Evolutionary conservation across 2,888 invertebrate genomes (phyloP), one percentile per base, ranked within the genome.

Genomic region (Mycalesis mineus): DNA sequence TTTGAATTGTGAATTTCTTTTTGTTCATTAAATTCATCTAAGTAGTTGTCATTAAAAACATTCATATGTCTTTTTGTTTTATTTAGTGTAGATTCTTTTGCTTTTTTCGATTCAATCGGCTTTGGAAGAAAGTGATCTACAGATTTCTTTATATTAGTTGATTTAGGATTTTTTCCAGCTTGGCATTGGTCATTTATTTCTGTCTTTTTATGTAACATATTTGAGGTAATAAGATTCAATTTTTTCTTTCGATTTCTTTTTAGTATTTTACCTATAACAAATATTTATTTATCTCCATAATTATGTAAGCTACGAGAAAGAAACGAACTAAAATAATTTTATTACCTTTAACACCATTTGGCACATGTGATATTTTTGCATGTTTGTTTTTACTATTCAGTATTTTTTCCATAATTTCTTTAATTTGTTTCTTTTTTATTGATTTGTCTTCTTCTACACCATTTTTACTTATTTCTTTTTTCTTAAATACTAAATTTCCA

Each of bases 311-410:
- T 28, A 6, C 11, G 28, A 7, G 11, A 14, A n/a, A 14, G 9
- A 13, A 42, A 22, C 6, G 1, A 11, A 17, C 14, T n/a, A 11
- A 11, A 45, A 5, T 7, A 31, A 14, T 7, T 45, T 8, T 14
- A 14, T 39, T 70, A 88, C 90, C 90, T 81, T 82, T 87, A 1
- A 88, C 64, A 17, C 83, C 88, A 66, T 84, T 87, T 60, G 80
- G 78, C 67, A 89, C 68, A 60, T 83, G 77, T 4, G 77, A 77
- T 31, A 78, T 66, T 51, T 69, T 74, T 45, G 71, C 60, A 59
- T 78, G 78, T 64, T 76, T 77, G 2, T 71, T 63, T 64, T 82
- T 77, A 61, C 71, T 80, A 48, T 85, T 84, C 56, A 88, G 76
- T 59, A 88, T 77, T 65, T 77, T 82, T 39, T 84, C 67, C 50